These are phyloP conservation scores for Molanna angustata DNA, from an alignment of 2,888 invertebrate species.

Conservation along the genomic window DNA sequence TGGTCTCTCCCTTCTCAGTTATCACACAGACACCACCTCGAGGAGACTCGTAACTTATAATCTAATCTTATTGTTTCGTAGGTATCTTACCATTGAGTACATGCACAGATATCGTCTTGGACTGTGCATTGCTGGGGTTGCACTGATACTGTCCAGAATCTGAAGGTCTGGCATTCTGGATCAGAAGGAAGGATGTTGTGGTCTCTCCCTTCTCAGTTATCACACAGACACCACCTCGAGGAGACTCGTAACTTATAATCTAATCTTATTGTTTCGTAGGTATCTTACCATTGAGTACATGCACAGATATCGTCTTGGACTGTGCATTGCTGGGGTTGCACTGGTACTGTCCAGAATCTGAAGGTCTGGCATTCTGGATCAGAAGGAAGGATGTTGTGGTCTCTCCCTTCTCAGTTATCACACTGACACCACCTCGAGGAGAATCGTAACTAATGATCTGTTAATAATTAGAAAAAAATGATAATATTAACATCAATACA, in stretches of 20 bases:
- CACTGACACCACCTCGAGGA: conserved; percentile 70
- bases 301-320: conserved; percentile 73
- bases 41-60: conserved; percentile 73
- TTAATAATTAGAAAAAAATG: conserved; percentile 3
- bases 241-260: conserved; percentile 75
- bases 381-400: conserved; percentile 74
- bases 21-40: conserved; percentile 75
- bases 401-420: conserved; percentile 75
- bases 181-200: conserved; percentile 73
- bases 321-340: conserved; percentile 79
- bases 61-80: too few relatives aligned
- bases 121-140: conserved; percentile 76
- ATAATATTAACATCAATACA: too few relatives aligned
- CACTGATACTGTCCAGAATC: conserved; percentile 80
- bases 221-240: conserved; percentile 71
- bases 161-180: conserved; percentile 68
- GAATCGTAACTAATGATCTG: conserved; percentile 78
- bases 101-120: conserved; percentile 74
- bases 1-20: conserved; percentile 74
- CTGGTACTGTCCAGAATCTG: conserved; percentile 76
- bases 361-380: conserved; percentile 69
- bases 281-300: conserved; percentile 75
- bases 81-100: conserved; percentile 70
- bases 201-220: conserved; percentile 76
- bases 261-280: too few relatives aligned